Conservation (phyloP, 2,113 vertebrate genomes). For the Danionella cerebrum region DNA sequence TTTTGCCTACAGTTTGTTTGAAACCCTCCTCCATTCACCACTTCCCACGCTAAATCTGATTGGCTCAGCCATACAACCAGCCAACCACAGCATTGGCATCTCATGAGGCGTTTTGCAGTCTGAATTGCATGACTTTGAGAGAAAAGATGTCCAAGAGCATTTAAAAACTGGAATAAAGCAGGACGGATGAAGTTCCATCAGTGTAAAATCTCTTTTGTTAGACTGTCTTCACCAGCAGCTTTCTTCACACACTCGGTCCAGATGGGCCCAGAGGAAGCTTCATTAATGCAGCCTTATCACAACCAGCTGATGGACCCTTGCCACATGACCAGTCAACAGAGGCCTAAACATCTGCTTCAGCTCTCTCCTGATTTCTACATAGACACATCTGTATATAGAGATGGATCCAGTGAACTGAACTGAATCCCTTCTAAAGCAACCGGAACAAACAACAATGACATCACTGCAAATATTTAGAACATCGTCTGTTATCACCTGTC, state of each 20-base stretch:
- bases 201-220: background rate
- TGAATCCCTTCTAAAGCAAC: too few species aligned
- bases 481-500: too few species aligned
- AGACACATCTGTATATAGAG: background rate
- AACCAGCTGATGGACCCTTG: conserved; percentile 27
- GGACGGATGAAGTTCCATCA: conserved; percentile 1
- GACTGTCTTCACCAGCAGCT: conserved; percentile 14
- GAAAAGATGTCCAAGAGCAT: too few species aligned
- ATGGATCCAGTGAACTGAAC: background rate
- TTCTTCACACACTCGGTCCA: conserved; percentile 10
- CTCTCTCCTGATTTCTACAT: background rate
- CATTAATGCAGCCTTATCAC: conserved; percentile 28
- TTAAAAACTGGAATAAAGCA: conserved; percentile 5
- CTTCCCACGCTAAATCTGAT: background rate
- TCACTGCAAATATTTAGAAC: too few species aligned
- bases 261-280: background rate
- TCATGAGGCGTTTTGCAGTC: background rate
- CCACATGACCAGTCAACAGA: background rate
- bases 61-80: background rate
- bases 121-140: background rate
- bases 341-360: conserved; percentile 20
- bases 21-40: conserved; percentile 44
- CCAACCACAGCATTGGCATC: background rate
- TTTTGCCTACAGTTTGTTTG: conserved; percentile 75
- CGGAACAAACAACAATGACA: too few species aligned